Evolutionary conservation across 2,888 invertebrate species (phyloP).

Genomic region (Synergus itoensis): DNA sequence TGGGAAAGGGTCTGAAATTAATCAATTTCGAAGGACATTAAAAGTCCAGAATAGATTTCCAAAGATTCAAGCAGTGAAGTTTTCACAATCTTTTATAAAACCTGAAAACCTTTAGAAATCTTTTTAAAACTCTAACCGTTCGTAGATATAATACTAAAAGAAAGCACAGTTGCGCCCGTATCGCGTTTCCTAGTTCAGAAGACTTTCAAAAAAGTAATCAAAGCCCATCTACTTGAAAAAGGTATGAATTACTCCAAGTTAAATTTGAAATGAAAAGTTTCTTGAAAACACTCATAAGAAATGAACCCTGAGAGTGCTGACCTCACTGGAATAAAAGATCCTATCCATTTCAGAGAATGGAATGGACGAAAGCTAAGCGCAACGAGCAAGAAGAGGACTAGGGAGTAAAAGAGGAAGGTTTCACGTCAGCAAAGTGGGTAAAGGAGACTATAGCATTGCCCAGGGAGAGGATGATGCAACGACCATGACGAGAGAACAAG

Average conservation of each 20-base stretch:
- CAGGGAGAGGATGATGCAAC: constrained; percentile 19
- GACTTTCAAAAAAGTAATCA: neutral
- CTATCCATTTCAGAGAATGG: constrained; percentile 2
- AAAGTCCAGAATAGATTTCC: too few species aligned
- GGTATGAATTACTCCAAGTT: neutral
- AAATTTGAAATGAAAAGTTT: neutral
- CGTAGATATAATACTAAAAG: too few species aligned
- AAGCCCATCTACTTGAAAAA: neutral
- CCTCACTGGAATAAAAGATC: neutral
- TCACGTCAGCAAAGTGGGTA: neutral
- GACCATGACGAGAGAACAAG: constrained; percentile 24
- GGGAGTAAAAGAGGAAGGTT: neutral
- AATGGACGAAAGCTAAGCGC: constrained; percentile 7
- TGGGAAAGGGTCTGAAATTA: too few species aligned
- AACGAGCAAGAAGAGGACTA: neutral
- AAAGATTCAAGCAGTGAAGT: too few species aligned
- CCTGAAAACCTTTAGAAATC: too few species aligned
- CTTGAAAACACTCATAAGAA: neutral
- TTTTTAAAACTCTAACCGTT: too few species aligned
- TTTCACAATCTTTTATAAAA: too few species aligned
- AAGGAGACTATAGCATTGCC: neutral
- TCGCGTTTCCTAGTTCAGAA: neutral
- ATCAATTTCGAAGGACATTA: too few species aligned
- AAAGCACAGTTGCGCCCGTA: too few species aligned
- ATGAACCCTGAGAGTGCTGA: neutral